Conservation (phyloP, 2,113 vertebrate species). For the Stegostoma tigrinum region DNA sequence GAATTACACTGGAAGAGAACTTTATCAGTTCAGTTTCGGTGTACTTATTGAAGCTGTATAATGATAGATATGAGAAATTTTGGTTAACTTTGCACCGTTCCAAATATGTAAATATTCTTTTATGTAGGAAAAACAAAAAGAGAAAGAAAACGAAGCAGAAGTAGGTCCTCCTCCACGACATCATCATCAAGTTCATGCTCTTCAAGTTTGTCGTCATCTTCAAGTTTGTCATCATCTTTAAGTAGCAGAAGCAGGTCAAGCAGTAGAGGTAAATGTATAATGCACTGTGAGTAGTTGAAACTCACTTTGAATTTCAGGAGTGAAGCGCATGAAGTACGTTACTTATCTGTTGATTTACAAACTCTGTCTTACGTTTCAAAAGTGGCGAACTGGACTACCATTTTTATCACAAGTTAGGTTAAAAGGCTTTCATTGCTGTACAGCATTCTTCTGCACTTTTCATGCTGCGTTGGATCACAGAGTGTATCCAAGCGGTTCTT, state of each 20-base stretch:
- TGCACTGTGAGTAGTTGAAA: not conserved
- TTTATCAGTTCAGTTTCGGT: not conserved
- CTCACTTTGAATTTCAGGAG: not conserved
- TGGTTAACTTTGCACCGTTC: not conserved
- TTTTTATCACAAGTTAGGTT: not conserved
- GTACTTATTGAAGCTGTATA: not conserved
- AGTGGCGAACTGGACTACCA: not conserved
- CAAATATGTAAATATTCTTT: constrained; percentile 33
- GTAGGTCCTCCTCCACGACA: constrained; percentile 66
- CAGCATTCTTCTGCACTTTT: not conserved
- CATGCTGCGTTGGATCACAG: not conserved
- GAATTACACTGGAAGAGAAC: not conserved
- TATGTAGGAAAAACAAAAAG: constrained; percentile 60
- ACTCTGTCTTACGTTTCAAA: not conserved
- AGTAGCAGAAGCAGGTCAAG: constrained; percentile 57
- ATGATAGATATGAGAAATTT: not conserved
- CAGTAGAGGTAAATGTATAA: constrained; percentile 58
- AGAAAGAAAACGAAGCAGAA: constrained; percentile 71
- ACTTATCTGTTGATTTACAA: not conserved
- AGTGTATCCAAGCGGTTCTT: too few relatives aligned
- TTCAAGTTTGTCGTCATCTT: constrained; percentile 49
- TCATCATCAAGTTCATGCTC: constrained; percentile 48
- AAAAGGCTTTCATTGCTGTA: not conserved
- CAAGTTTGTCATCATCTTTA: constrained; percentile 49
- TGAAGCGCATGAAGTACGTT: not conserved